phyloP scores from a whole-genome alignment of 2,113 vertebrate genomes.

The Prionailurus bengalensis region DNA sequence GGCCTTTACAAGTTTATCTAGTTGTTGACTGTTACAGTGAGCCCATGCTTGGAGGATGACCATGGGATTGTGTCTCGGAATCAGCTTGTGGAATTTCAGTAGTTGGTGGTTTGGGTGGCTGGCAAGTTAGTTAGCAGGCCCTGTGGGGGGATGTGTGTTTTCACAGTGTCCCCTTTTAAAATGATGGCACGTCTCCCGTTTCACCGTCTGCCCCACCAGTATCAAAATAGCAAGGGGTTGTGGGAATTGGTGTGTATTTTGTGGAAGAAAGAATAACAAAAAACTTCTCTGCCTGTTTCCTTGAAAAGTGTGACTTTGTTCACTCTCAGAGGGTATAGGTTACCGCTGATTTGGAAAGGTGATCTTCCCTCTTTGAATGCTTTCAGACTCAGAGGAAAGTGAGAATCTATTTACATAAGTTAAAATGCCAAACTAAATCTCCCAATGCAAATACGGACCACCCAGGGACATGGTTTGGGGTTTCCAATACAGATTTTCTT shows the following conservation, averaged over 20 bases:
- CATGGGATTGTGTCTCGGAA: neutral
- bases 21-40: neutral
- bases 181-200: constrained; percentile 47
- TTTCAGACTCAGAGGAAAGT: constrained; percentile 59
- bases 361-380: constrained; percentile 65
- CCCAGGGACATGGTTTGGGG: constrained; percentile 24
- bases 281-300: constrained; percentile 42
- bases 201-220: neutral
- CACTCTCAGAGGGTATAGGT: constrained; percentile 68
- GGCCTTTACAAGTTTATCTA: constrained; percentile 35
- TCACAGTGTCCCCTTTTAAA: constrained; percentile 62
- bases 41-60: neutral
- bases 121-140: neutral
- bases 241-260: constrained; percentile 69
- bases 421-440: constrained; percentile 76
- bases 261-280: constrained; percentile 71
- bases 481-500: constrained; percentile 62
- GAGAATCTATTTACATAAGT: constrained; percentile 72
- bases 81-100: constrained; percentile 1
- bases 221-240: constrained; percentile 62
- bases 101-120: neutral
- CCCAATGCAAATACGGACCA: constrained; percentile 60
- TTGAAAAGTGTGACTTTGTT: constrained; percentile 77
- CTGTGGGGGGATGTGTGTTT: constrained; percentile 59
- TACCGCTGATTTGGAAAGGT: constrained; percentile 64